phyloP scores from a whole-genome alignment of 2,113 vertebrate genomes.

The Nanorana parkeri region DNA sequence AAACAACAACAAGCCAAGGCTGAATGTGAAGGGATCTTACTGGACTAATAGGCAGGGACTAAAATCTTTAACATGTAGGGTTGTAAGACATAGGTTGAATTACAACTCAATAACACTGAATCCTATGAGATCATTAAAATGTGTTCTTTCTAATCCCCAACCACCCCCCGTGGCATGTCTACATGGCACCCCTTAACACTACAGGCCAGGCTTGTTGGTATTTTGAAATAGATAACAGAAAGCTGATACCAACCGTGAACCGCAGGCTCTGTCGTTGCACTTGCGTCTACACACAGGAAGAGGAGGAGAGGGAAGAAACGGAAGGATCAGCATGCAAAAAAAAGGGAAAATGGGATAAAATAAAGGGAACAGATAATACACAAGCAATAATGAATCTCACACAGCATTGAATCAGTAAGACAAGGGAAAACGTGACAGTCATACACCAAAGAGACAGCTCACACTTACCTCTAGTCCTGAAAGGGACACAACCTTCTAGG shows the following conservation, averaged over 20 bases:
- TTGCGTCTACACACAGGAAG: slow-evolving; percentile 86
- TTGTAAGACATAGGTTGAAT: background rate
- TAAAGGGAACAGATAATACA: slow-evolving; percentile 90
- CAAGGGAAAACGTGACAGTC: slow-evolving; percentile 55
- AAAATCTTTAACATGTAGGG: background rate
- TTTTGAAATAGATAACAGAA: slow-evolving; percentile 81
- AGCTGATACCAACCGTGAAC: slow-evolving; percentile 88
- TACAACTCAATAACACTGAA: background rate
- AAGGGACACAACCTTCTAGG: slow-evolving; percentile 46
- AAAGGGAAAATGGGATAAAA: slow-evolving; percentile 80
- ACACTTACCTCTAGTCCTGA: slow-evolving; percentile 53
- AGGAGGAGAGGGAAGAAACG: slow-evolving; percentile 87
- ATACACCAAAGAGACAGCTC: slow-evolving; percentile 50
- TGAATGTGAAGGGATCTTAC: background rate
- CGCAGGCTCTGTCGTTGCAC: slow-evolving; percentile 84
- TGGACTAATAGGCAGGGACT: background rate
- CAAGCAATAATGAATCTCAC: slow-evolving; percentile 69
- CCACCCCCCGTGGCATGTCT: background rate
- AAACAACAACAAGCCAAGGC: slow-evolving; percentile 42
- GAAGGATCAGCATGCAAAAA: slow-evolving; percentile 88
- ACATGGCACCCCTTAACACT: slow-evolving; percentile 61
- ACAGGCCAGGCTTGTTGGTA: slow-evolving; percentile 79
- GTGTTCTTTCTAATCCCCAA: background rate
- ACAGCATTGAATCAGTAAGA: slow-evolving; percentile 66
- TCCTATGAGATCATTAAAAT: background rate